Percentiles rank a stretch among this genome's conserved stretches.
Conservation (phyloP, 1,140 invertebrate genomes). For the Drosophila miranda region DNA sequence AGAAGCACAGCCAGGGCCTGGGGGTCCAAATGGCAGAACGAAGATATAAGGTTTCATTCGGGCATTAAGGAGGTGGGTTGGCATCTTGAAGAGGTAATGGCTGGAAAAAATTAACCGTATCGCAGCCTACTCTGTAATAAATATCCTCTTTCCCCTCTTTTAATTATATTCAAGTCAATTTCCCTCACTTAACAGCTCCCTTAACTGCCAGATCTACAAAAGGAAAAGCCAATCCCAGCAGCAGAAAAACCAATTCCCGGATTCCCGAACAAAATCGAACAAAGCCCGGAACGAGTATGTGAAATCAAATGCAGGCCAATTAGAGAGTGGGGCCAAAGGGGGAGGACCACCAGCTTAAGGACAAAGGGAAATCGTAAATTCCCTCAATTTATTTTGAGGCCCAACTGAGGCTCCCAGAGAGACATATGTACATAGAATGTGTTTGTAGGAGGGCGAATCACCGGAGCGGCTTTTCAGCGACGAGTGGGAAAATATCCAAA, state of each 20-base stretch:
- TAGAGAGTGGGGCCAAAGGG: not conserved
- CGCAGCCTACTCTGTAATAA: no score
- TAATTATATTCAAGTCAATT: constrained; percentile 30
- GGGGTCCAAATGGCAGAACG: constrained; percentile 1
- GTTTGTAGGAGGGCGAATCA: no score
- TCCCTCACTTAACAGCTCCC: not conserved
- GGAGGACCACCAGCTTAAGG: not conserved
- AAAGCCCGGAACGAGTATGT: constrained; percentile 25
- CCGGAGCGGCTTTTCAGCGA: no score
- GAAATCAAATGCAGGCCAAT: constrained; percentile 45
- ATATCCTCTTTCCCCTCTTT: not conserved
- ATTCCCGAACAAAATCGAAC: constrained; percentile 37
- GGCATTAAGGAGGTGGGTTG: not conserved
- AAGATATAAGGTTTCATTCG: constrained; percentile 20
- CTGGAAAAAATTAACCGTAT: no score
- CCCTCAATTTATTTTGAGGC: constrained; percentile 36
- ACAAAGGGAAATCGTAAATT: constrained; percentile 39
- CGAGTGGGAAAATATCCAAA: no score
- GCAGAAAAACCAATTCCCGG: constrained; percentile 31
- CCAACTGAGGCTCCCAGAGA: constrained; percentile 23
- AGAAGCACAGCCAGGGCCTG: constrained; percentile 12
- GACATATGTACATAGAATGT: not conserved
- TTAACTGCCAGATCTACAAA: not conserved
- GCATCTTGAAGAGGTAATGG: not conserved
- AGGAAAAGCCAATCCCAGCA: constrained; percentile 14